Evolutionary conservation across 92 coral and sea anemone genomes (phyloP), one percentile per base, ranked within the genome.

Genomic region (Phymanthus crucifer): DNA sequence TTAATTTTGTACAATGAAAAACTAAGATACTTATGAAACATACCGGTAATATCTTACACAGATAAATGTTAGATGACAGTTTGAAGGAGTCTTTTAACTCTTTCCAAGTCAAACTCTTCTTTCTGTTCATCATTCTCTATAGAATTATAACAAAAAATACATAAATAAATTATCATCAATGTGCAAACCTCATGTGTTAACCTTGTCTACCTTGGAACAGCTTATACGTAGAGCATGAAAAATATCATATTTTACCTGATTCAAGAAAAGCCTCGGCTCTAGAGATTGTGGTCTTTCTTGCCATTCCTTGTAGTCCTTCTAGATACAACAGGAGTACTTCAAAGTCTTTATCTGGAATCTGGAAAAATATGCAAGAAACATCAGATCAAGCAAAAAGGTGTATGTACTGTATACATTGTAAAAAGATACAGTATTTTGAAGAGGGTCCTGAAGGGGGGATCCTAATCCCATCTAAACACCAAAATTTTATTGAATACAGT

Each of bases 261-360:
- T 69, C 73, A 69, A 69, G 34, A 7, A 69, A 1, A 34, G 73
- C 40, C 26, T 69, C 45, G 3, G 73, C 73, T 34, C 47, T 38
- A 16, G 73, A 18, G 35, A 69, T 69, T 10, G 73, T 69, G 1
- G 47, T 69, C 32, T 69, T 34, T 29, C 27, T 69, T 18, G 73
- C 73, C 16, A n/a, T 29, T 32, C 73, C 73, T 69, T 69, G 43
- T 18, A 69, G 47, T 69, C 48, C 73, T 69, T 69, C 73, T 69
- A 69, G 35, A 38, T 69, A 69, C 35, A 34, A 34, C 40, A 69
- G 73, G 5, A 69, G 73, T 10, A 69, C 32, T 7, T 34, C 73
- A 69, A 69, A 69, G 32, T 69, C 45, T 24, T 14, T 69, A 69
- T 69, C 73, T 34, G 40, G 73, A 38, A 69, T 13, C 73, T 69